Conservation (phyloP, 2,888 invertebrate genomes). For the Drosophila fungiperda region DNA sequence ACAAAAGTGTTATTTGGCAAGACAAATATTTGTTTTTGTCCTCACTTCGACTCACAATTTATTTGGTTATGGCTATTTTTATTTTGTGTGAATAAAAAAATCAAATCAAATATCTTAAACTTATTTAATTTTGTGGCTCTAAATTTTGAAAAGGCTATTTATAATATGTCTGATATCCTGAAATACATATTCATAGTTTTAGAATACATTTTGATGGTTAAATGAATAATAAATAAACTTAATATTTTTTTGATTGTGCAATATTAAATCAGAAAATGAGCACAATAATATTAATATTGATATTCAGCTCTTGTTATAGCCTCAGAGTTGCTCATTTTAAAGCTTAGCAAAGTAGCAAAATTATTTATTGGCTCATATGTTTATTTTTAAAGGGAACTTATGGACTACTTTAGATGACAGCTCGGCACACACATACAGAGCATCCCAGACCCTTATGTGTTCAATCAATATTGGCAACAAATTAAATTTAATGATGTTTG, state of each 20-base stretch:
- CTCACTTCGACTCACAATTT: too few relatives aligned
- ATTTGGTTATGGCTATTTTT: too few relatives aligned
- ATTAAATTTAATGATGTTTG: constrained; percentile 80
- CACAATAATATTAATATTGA: background rate
- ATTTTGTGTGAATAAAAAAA: background rate
- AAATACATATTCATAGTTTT: background rate
- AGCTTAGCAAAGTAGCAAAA: background rate
- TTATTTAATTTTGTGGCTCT: background rate
- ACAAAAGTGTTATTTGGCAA: too few relatives aligned
- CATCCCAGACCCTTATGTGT: constrained; percentile 12
- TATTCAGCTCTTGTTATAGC: background rate
- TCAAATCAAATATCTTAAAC: background rate
- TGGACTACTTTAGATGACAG: background rate
- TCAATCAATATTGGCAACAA: constrained; percentile 77
- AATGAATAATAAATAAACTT: background rate
- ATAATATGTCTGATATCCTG: background rate
- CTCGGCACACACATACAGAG: background rate
- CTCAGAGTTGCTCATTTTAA: background rate
- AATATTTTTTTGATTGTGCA: background rate
- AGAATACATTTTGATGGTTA: background rate
- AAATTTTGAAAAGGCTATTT: background rate
- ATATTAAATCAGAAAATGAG: background rate
- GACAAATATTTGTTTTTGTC: too few relatives aligned
- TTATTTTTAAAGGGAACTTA: background rate
- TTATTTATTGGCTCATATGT: background rate